Conservation (phyloP, 2,888 invertebrate genomes). For the Synergus japonicus region DNA sequence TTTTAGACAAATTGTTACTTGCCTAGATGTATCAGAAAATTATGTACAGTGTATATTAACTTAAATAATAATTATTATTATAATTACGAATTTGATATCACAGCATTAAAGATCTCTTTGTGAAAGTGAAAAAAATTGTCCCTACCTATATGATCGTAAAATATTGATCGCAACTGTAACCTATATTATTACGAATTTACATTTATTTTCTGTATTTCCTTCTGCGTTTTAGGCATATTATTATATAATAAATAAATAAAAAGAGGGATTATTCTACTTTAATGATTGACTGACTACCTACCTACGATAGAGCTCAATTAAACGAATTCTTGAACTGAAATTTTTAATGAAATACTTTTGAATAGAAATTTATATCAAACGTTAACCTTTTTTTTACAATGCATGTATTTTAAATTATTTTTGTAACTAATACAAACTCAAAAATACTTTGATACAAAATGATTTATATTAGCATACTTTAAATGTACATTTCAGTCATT, state of each 20-base stretch:
- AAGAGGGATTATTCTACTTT: conserved; percentile 38
- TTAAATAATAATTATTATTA: conserved; percentile 15
- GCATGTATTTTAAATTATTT: not conserved
- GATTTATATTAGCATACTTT: conserved; percentile 13
- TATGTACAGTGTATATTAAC: conserved; percentile 34
- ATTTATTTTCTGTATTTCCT: conserved; percentile 39
- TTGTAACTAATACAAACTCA: not conserved
- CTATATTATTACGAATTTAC: conserved; percentile 29
- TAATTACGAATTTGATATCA: conserved; percentile 14
- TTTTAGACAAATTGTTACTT: not conserved
- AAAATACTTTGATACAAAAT: not conserved
- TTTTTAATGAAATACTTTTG: too few species aligned
- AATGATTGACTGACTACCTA: conserved; percentile 25
- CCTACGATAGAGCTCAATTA: not conserved
- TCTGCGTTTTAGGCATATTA: conserved; percentile 45
- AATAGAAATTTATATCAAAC: too few species aligned
- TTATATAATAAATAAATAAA: conserved; percentile 44
- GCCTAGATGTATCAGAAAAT: conserved; percentile 7
- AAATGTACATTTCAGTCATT: not conserved
- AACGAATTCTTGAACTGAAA: too few species aligned
- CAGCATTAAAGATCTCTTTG: not conserved
- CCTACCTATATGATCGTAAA: conserved; percentile 2
- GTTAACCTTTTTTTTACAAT: not conserved
- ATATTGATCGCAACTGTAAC: not conserved
- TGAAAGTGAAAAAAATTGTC: not conserved